Percentiles rank a stretch among this genome's conserved stretches.
Conservation (phyloP, 2,113 vertebrate species). For the Silurus glanis region DNA sequence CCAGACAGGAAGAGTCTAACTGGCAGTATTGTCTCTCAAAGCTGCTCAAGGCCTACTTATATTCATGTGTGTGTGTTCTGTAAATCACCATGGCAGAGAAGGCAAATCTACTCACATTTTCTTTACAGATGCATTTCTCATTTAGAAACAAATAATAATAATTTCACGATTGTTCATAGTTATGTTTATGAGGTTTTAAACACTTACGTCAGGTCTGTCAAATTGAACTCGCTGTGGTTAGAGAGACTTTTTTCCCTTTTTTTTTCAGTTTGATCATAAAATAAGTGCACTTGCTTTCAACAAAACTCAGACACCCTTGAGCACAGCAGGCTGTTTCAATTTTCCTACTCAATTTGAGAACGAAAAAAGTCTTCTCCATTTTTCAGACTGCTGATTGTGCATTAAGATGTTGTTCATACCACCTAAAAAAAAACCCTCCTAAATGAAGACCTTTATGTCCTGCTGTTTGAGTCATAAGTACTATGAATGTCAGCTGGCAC, state of each 20-base stretch:
- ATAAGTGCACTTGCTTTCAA: constrained; percentile 30
- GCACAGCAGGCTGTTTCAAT: constrained; percentile 11
- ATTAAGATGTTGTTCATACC: constrained; percentile 14
- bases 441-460: not conserved
- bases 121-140: constrained; percentile 9
- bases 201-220: constrained; percentile 24
- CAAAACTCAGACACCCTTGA: constrained; percentile 12
- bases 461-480: not conserved
- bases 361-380: not conserved
- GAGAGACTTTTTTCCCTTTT: not conserved
- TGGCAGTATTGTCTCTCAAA: not conserved
- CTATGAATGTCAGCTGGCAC: not conserved
- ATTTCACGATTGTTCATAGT: constrained; percentile 26
- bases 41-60: not conserved
- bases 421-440: not conserved
- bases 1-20: not conserved
- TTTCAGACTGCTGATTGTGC: constrained; percentile 17
- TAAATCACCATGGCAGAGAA: not conserved
- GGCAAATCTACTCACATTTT: not conserved
- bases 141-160: constrained; percentile 12
- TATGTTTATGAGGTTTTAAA: constrained; percentile 20
- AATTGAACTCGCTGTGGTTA: not conserved
- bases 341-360: constrained; percentile 10
- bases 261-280: constrained; percentile 34
- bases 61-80: not conserved